phyloP scores from a whole-genome alignment of 2,113 vertebrate species.

The Saccopteryx bilineata region DNA sequence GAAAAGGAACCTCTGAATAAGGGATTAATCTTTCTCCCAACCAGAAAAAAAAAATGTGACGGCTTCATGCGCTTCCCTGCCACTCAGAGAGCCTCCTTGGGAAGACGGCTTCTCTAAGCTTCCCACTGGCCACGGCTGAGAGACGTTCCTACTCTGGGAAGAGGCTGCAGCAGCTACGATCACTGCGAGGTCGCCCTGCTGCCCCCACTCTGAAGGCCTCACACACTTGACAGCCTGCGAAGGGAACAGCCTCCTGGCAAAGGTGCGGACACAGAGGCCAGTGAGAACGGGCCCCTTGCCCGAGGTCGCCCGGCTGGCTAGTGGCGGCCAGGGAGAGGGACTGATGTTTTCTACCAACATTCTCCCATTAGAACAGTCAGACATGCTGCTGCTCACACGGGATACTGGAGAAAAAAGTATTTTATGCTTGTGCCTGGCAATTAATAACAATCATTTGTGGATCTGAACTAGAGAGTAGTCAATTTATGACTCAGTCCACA shows the following conservation, averaged over 20 bases:
- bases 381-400: not conserved
- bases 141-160: not conserved
- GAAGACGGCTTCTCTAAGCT: fast-evolving
- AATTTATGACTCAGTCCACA: not conserved
- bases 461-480: not conserved
- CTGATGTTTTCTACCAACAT: fast-evolving
- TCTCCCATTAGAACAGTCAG: not conserved
- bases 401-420: not conserved
- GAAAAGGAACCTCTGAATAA: not conserved
- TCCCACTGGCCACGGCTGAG: not conserved
- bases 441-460: not conserved
- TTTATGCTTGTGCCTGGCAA: not conserved
- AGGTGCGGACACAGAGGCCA: not conserved
- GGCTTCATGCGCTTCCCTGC: not conserved
- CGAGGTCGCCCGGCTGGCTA: not conserved
- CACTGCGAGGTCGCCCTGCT: fast-evolving
- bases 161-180: not conserved
- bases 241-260: not conserved
- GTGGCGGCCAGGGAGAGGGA: not conserved
- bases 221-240: not conserved
- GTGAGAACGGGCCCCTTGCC: not conserved
- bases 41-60: not conserved
- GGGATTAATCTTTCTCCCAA: not conserved
- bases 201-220: fast-evolving
- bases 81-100: not conserved